A percentile compares a stretch with the other conserved stretches of the same genome.
phyloP scores from a whole-genome alignment of 2,888 invertebrate species.

The Polydrusus tereticollis region DNA sequence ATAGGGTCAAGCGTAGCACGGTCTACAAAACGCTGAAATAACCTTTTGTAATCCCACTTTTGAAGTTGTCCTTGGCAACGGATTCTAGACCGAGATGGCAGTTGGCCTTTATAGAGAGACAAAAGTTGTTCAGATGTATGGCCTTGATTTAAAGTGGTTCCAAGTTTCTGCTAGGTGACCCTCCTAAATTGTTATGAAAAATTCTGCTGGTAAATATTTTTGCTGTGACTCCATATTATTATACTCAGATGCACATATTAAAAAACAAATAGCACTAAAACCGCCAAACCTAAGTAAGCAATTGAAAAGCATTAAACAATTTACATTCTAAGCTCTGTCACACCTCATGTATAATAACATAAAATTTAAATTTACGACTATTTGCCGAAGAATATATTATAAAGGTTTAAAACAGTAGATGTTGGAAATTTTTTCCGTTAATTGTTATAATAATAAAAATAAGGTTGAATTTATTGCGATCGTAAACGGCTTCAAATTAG shows the following conservation, averaged over 20 bases:
- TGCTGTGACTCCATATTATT: too few relatives aligned
- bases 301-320: conserved; percentile 11
- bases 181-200: too few relatives aligned
- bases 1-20: too few relatives aligned
- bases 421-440: conserved; percentile 39
- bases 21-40: too few relatives aligned
- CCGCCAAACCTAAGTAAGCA: conserved; percentile 10
- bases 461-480: conserved; percentile 50
- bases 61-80: too few relatives aligned
- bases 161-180: too few relatives aligned
- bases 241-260: not conserved
- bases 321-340: conserved; percentile 10
- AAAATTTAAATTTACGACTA: conserved; percentile 21
- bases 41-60: too few relatives aligned
- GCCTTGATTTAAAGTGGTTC: too few relatives aligned
- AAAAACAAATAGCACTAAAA: conserved; percentile 4
- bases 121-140: too few relatives aligned
- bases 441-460: conserved; percentile 46
- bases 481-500: conserved; percentile 50
- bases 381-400: conserved; percentile 23
- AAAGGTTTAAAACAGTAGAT: conserved; percentile 37
- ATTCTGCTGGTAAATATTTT: too few relatives aligned
- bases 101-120: too few relatives aligned
- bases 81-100: too few relatives aligned
- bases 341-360: conserved; percentile 13